phyloP scores from a whole-genome alignment of 2,797 vertebrate species.

The Chrysolophus pictus region DNA sequence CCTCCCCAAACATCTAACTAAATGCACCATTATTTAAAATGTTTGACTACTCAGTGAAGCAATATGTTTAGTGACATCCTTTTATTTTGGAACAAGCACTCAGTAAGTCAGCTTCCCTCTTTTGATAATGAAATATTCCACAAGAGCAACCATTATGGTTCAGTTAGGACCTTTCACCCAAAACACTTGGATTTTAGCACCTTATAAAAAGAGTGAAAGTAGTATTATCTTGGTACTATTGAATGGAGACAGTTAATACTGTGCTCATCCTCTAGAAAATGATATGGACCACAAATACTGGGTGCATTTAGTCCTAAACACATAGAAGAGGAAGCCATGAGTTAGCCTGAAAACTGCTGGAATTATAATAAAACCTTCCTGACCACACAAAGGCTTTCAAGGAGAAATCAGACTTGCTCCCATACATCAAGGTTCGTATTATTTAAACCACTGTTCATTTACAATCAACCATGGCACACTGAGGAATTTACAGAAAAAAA shows the following conservation, averaged over 20 bases:
- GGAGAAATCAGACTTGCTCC: not conserved
- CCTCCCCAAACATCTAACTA: not conserved
- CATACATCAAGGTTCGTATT: not conserved
- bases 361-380: not conserved
- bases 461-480: not conserved
- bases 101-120: not conserved
- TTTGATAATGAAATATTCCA: not conserved
- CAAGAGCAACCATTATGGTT: slow-evolving; percentile 57
- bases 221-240: not conserved
- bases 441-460: not conserved
- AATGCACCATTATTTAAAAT: not conserved
- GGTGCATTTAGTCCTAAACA: slow-evolving; percentile 19
- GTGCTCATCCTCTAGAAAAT: not conserved
- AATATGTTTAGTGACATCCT: not conserved
- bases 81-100: slow-evolving; percentile 40
- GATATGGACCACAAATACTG: not conserved
- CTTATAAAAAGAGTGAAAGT: slow-evolving; percentile 29
- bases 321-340: slow-evolving; percentile 1
- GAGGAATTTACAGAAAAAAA: not conserved
- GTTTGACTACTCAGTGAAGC: slow-evolving; percentile 13
- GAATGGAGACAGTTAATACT: not conserved
- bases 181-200: slow-evolving; percentile 68
- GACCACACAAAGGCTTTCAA: not conserved
- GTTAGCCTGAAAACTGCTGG: not conserved
- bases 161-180: slow-evolving; percentile 30